Percentiles rank a stretch among this genome's conserved stretches.
Evolutionary conservation across 2,797 vertebrate species (phyloP).

Genomic region (Amphiprion clarkii): DNA sequence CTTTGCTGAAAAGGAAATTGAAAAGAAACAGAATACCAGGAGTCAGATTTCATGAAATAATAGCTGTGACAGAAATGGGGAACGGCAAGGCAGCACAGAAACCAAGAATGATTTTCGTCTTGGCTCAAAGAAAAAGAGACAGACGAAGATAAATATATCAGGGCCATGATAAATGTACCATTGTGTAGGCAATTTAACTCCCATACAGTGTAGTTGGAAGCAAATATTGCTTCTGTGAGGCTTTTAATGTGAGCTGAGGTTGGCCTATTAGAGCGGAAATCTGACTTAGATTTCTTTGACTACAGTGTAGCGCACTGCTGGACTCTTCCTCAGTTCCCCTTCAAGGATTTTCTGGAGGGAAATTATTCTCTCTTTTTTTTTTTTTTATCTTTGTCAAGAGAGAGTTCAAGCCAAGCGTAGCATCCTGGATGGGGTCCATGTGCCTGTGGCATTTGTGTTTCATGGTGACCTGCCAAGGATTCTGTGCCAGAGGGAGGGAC

Average conservation of each 20-base stretch:
- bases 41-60: slow-evolving; percentile 93
- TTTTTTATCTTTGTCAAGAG: slow-evolving; percentile 50
- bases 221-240: slow-evolving; percentile 70
- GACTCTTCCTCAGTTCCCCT: slow-evolving; percentile 37
- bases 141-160: slow-evolving; percentile 87
- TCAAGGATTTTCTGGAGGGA: slow-evolving; percentile 55
- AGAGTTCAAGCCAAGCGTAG: slow-evolving; percentile 65
- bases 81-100: slow-evolving; percentile 85
- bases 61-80: slow-evolving; percentile 87
- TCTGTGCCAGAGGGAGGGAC: slow-evolving; percentile 53
- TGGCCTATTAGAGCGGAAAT: slow-evolving; percentile 46
- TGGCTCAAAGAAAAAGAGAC: slow-evolving; percentile 63
- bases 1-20: slow-evolving; percentile 91
- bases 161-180: slow-evolving; percentile 85
- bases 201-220: slow-evolving; percentile 56
- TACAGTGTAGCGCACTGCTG: slow-evolving; percentile 35
- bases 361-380: slow-evolving; percentile 31
- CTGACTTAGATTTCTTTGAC: slow-evolving; percentile 56
- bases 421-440: slow-evolving; percentile 66
- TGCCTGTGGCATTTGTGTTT: slow-evolving; percentile 69
- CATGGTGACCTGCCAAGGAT: slow-evolving; percentile 69
- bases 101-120: slow-evolving; percentile 87
- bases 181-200: slow-evolving; percentile 78
- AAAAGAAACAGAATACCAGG: slow-evolving; percentile 91
- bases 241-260: slow-evolving; percentile 55